Conservation (phyloP, 1,140 invertebrate genomes). For the Bombus affinis region DNA sequence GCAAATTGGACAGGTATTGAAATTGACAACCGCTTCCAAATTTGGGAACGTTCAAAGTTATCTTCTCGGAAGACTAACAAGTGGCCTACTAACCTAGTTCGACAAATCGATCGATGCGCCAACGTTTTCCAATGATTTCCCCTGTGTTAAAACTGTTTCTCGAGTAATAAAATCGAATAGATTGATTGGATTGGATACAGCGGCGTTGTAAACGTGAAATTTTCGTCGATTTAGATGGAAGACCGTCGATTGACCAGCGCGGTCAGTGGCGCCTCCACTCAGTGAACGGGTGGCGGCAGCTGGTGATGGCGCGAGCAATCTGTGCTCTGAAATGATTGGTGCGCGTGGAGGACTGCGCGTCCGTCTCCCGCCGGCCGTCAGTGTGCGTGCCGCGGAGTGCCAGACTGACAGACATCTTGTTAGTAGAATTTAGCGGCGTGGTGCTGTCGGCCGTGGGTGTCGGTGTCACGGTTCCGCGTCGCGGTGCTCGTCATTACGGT, state of each 20-base stretch:
- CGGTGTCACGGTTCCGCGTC: slow-evolving; percentile 70
- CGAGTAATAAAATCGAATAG: not conserved
- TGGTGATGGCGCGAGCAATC: slow-evolving; percentile 52
- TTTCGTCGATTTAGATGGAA: not conserved
- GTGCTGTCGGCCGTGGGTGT: slow-evolving; percentile 74
- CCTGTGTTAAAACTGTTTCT: not conserved
- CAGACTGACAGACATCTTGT: slow-evolving; percentile 79
- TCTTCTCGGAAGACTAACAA: not conserved
- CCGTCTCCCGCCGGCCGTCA: slow-evolving; percentile 65
- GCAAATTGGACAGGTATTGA: no score
- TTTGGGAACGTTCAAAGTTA: not conserved
- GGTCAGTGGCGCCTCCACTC: slow-evolving; percentile 3
- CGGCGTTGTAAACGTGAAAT: not conserved
- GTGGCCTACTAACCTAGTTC: slow-evolving; percentile 2
- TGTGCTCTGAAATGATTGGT: slow-evolving; percentile 71
- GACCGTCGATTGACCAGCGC: not conserved
- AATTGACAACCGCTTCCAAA: not conserved
- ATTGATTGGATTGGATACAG: not conserved
- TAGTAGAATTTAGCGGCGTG: slow-evolving; percentile 79
- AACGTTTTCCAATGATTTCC: not conserved
- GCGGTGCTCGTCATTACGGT: slow-evolving; percentile 63
- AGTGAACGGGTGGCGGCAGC: slow-evolving; percentile 50
- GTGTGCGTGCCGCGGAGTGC: slow-evolving; percentile 75
- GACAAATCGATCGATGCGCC: not conserved
- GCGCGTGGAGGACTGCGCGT: slow-evolving; percentile 72